Conservation (phyloP, 2,888 invertebrate genomes). For the Melinopterus prodromus region DNA sequence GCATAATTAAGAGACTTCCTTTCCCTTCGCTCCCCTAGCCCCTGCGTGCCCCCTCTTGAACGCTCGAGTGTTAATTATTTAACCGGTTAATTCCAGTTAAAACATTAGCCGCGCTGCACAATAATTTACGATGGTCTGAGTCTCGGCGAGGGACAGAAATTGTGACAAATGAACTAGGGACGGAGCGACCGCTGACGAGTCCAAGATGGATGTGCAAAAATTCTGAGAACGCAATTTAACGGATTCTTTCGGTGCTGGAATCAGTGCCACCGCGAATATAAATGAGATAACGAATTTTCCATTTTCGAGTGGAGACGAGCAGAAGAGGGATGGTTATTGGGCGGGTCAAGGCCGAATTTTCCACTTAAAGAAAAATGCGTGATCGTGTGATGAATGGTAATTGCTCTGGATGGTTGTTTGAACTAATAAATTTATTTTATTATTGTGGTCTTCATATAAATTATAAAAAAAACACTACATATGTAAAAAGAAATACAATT, state of each 20-base stretch:
- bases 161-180: not conserved
- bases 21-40: not conserved
- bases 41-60: not conserved
- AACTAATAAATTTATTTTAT: too few species aligned
- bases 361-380: not conserved
- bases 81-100: constrained; percentile 4
- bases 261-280: constrained; percentile 4
- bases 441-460: too few species aligned
- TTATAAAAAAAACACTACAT: too few species aligned
- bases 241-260: constrained; percentile 4
- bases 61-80: not conserved
- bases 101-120: not conserved
- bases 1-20: constrained; percentile 35
- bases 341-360: not conserved
- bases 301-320: not conserved
- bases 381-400: not conserved
- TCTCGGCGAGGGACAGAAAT: not conserved
- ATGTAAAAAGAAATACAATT: too few species aligned
- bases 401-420: too few species aligned
- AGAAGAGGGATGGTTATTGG: not conserved
- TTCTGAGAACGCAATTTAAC: not conserved
- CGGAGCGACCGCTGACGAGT: not conserved
- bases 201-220: not conserved
- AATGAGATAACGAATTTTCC: not conserved
- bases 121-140: not conserved